Conservation (phyloP, 2,113 vertebrate genomes). For the Pantherophis guttatus region DNA sequence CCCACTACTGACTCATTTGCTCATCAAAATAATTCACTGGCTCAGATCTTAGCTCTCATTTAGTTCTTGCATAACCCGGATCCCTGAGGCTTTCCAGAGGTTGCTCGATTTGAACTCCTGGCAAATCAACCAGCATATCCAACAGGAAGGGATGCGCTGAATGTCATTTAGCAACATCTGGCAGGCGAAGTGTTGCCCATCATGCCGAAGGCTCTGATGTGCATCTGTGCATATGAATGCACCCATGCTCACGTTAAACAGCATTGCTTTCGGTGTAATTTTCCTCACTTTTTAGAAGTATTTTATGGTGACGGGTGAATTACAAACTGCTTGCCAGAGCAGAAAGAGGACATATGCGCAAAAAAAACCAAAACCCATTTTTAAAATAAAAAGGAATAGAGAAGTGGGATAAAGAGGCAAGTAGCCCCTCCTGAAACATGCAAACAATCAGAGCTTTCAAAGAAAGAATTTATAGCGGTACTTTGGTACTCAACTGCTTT, state of each 20-base stretch:
- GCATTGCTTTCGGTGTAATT: neutral
- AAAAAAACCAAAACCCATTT: neutral
- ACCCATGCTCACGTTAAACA: neutral
- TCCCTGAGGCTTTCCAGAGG: neutral
- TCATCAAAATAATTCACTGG: neutral
- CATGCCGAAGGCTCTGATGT: neutral
- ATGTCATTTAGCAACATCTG: neutral
- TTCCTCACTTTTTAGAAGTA: neutral
- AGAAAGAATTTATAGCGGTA: neutral
- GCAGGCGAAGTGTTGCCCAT: neutral
- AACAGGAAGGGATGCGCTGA: neutral
- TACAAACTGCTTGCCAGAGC: neutral
- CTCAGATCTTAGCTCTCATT: neutral
- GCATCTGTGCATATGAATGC: neutral
- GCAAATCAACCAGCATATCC: neutral
- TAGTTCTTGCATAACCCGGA: neutral
- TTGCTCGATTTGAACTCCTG: neutral
- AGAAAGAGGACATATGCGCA: neutral
- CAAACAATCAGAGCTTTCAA: neutral
- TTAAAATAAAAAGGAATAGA: neutral
- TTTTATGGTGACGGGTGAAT: neutral
- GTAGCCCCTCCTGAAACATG: neutral
- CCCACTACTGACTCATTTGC: neutral
- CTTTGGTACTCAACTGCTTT: neutral
- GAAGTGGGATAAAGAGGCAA: neutral